Evolutionary conservation across 2,113 vertebrate genomes (phyloP), one percentile per base, ranked within the genome.

Genomic region (Pontoporia blainvillei): DNA sequence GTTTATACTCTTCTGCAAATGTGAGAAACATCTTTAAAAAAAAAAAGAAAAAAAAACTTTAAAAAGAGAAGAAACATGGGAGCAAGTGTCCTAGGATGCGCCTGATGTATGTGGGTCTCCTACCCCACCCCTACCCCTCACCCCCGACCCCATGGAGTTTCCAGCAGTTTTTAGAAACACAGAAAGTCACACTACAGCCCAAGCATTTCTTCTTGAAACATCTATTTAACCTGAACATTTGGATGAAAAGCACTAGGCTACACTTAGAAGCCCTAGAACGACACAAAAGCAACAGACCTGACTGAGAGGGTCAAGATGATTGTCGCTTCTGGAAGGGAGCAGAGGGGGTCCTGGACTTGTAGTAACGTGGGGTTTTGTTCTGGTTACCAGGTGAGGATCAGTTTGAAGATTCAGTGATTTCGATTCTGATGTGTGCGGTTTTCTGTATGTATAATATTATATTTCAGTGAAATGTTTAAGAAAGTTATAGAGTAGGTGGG

Each of bases 1-100:
- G 44, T 81, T 87, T 67, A 71, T 8, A 88, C 23, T 86, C 14
- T 78, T 93, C 57, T 27, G 39, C 34, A 86, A 92, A 90, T 72
- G 86, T 9, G 31, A 83, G 25, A 83, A 64, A 69, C 18, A 14
- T 54, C 61, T n/a, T 75, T 31, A 0, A 31, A 25, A 61, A 59
- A 23, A 59, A 20, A 39, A 59, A 3, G 49, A 6, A 75, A 76
- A 88, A 62, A 62, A 54, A 88, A 76, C 9, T 71, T 83, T 34
- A 34, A 66, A 87, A 44, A 66, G 36, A 89, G 52, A 76, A 73
- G n/a, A 92, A 31, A 73, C 61, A 29, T 2, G 1, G 62, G 52
- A 54, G 52, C 64, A 10, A 82, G 52, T 49, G 66, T 34, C 75
- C 73, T 78, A 54, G 5, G 20, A 6, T 4, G 21, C 31, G 34